Evolutionary conservation across 2,797 vertebrate species (phyloP).

Genomic region (Mionectes olivaceus): DNA sequence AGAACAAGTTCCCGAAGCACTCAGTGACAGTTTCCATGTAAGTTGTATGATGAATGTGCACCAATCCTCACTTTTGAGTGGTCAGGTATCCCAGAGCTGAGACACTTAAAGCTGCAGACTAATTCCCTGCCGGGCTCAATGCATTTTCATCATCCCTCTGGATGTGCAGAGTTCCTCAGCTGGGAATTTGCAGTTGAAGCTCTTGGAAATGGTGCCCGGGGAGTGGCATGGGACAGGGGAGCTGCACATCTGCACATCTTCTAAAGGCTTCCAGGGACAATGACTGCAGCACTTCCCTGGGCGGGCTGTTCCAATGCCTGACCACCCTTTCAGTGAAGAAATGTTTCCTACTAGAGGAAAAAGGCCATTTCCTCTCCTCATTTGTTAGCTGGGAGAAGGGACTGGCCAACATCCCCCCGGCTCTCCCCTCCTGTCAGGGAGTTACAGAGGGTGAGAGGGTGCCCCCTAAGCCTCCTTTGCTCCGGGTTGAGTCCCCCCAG

Average conservation of each 20-base stretch:
- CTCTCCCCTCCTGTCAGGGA: neutral
- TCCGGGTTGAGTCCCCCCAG: neutral
- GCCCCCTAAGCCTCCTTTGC: neutral
- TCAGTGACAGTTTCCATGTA: neutral
- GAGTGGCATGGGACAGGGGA: neutral
- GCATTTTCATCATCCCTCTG: neutral
- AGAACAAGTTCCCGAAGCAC: neutral
- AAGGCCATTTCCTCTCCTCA: neutral
- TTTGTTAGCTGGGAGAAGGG: neutral
- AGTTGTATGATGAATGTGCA: neutral
- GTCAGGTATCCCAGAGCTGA: neutral
- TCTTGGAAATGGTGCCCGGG: neutral
- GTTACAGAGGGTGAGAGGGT: neutral
- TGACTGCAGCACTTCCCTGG: neutral
- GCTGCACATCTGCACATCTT: neutral
- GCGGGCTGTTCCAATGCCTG: neutral
- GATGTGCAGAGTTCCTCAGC: neutral
- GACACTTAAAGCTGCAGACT: neutral
- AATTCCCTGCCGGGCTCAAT: neutral
- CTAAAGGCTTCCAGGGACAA: neutral
- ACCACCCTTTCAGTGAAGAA: too few relatives aligned
- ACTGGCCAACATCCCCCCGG: fast-evolving
- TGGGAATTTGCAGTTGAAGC: neutral
- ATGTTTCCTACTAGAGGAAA: neutral
- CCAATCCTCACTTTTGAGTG: neutral